A percentile compares a stretch with the other conserved stretches of the same genome.
phyloP scores from a whole-genome alignment of 2,888 invertebrate genomes.

The Agrotis segetum region DNA sequence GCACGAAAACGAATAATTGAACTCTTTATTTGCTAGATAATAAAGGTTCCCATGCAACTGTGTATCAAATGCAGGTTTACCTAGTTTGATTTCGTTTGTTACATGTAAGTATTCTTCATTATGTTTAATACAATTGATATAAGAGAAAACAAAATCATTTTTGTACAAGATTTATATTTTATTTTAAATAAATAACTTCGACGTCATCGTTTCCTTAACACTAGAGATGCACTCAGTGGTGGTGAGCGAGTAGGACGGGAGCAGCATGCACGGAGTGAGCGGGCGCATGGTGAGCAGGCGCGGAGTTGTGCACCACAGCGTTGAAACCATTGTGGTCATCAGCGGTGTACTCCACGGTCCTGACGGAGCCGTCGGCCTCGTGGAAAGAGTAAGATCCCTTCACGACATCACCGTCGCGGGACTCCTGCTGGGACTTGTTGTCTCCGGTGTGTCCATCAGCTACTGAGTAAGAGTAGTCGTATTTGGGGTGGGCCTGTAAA shows the following conservation, averaged over 20 bases:
- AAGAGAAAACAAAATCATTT: too few relatives aligned
- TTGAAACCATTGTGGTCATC: conserved; percentile 88
- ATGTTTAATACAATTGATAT: too few relatives aligned
- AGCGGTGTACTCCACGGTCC: conserved; percentile 89
- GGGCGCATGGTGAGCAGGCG: conserved; percentile 73
- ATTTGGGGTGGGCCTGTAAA: conserved; percentile 89
- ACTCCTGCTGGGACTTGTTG: conserved; percentile 91
- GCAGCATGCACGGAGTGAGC: conserved; percentile 67
- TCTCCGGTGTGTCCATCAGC: conserved; percentile 91
- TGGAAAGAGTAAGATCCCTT: conserved; percentile 88
- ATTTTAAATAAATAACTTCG: conserved; percentile 58
- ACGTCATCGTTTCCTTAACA: conserved; percentile 21
- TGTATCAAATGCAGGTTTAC: too few relatives aligned
- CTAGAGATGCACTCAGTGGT: conserved; percentile 67
- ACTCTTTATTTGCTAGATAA: too few relatives aligned
- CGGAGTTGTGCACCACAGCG: conserved; percentile 83
- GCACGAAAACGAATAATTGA: too few relatives aligned
- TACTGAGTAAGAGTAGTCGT: conserved; percentile 90
- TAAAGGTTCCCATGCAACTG: too few relatives aligned
- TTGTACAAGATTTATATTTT: conserved; percentile 31
- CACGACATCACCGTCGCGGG: conserved; percentile 92
- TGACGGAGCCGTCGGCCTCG: conserved; percentile 89
- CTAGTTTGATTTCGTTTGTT: too few relatives aligned
- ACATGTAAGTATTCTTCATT: too few relatives aligned
- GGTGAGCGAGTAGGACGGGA: conserved; percentile 71